phyloP scores from a whole-genome alignment of 2,888 invertebrate genomes.

The Antheraea yamamai region DNA sequence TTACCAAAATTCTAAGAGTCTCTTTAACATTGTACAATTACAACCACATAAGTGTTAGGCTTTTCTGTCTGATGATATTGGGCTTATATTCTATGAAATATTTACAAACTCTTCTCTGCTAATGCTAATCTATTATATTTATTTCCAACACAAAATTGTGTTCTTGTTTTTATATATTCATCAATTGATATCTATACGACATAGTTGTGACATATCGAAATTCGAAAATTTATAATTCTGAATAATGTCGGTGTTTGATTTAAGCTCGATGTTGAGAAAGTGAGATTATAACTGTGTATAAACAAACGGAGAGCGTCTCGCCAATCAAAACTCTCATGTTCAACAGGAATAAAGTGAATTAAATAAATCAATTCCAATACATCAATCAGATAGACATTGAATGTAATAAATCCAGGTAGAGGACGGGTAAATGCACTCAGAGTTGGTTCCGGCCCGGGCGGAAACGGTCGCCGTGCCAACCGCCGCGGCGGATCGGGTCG shows the following conservation, averaged over 20 bases:
- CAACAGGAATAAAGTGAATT: not conserved
- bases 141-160: too few species aligned
- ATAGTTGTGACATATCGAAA: not conserved
- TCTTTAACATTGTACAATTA: too few species aligned
- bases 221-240: not conserved
- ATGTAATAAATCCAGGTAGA: conserved; percentile 16
- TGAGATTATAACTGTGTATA: not conserved
- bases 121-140: too few species aligned
- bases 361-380: conserved; percentile 2
- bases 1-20: too few species aligned
- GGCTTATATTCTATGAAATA: too few species aligned
- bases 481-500: conserved; percentile 32
- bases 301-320: not conserved
- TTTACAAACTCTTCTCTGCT: too few species aligned
- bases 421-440: conserved; percentile 16
- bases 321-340: not conserved
- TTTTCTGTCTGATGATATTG: too few species aligned
- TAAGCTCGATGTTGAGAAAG: not conserved
- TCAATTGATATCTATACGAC: too few species aligned
- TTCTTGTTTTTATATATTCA: too few species aligned
- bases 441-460: conserved; percentile 23
- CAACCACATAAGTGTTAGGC: too few species aligned
- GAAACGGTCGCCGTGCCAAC: conserved; percentile 42
- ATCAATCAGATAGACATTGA: not conserved
- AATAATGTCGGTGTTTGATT: not conserved